These are phyloP conservation scores for Globia sparganii DNA, from an alignment of 2,888 invertebrate species.

Conservation along the genomic window DNA sequence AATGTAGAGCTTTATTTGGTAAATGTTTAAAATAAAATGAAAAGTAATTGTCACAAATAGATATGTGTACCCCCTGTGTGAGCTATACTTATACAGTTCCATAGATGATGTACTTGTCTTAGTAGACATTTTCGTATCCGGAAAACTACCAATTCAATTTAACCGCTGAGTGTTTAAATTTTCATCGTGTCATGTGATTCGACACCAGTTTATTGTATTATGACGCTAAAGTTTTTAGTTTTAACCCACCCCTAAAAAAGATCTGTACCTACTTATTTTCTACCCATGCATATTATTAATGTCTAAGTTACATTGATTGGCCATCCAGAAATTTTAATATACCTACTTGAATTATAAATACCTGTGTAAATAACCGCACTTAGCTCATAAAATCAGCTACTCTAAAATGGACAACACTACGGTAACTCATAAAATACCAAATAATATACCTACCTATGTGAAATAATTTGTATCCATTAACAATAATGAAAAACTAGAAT, in stretches of 20 bases:
- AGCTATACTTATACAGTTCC: slow-evolving; percentile 3
- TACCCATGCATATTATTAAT: slow-evolving; percentile 17
- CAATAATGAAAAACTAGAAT: slow-evolving; percentile 19
- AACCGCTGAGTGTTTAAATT: slow-evolving; percentile 8
- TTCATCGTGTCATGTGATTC: slow-evolving; percentile 2
- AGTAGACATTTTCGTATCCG: slow-evolving; percentile 7
- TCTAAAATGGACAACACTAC: slow-evolving; percentile 30
- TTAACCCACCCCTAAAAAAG: slow-evolving; percentile 12
- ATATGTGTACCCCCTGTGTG: slow-evolving; percentile 37
- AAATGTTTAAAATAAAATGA: slow-evolving; percentile 66
- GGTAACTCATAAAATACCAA: slow-evolving; percentile 29
- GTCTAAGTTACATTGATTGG: slow-evolving; percentile 48
- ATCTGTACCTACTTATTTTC: slow-evolving; percentile 12
- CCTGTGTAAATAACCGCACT: slow-evolving; percentile 45
- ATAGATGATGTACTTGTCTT: slow-evolving; percentile 6
- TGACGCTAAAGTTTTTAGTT: slow-evolving; percentile 27
- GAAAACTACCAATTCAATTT: slow-evolving; percentile 3
- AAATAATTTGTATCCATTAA: slow-evolving; percentile 44
- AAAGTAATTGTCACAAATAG: slow-evolving; percentile 11
- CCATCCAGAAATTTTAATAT: slow-evolving; percentile 22
- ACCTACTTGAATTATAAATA: slow-evolving; percentile 17
- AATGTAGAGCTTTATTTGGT: slow-evolving; percentile 81
- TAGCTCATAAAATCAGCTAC: slow-evolving; percentile 14
- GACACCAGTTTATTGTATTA: slow-evolving; percentile 11
- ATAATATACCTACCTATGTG: slow-evolving; percentile 55